Evolutionary conservation across 2,797 vertebrate species (phyloP), one percentile per base, ranked within the genome.

Genomic region (Coilia nasus): DNA sequence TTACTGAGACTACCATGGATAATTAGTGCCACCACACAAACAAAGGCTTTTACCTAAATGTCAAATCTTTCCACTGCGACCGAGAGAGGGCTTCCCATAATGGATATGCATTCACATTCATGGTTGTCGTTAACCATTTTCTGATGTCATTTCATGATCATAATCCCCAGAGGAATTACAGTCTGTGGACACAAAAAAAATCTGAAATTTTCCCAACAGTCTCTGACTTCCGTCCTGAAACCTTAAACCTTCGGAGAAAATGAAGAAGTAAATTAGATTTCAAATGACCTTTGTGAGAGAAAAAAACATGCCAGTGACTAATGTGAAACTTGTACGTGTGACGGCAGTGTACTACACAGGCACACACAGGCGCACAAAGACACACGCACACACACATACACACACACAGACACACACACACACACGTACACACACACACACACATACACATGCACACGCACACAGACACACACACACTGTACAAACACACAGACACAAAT

Each of bases 291-390:
- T 21, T 19, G 1, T 44, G 15, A 41, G 19, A 35, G 3, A n/a
- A n/a, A 78, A 78, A 31, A 75, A 78, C 71, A 78, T 21, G 71
- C 71, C 28, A 44, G 31, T 78, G 71, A 75, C 67, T 35, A 75
- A 75, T 75, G 67, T 75, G 5, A 75, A 75, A 75, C 0, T 31
- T 71, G 25, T 31, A 54, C 14, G 50, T 54, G 50, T 54, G 50
- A 54, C 50, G 46, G 46, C 46, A 47, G 4, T 54, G 50, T 9
- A 41, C 35, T 54, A 54, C 50, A 3, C 50, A 54, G 50, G 50
- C 50, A 54, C 14, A 54, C 50, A 54, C 7, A 47, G 46, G 10
- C 46, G 10, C 4, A 47, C 46, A 47, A 10, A 54, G 2, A 54
- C 9, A 54, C 50, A 2, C 50, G 14, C 50, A 54, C 9, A 9